Conservation (phyloP, 2,888 invertebrate species). For the Caenorhabditis imperialis region DNA sequence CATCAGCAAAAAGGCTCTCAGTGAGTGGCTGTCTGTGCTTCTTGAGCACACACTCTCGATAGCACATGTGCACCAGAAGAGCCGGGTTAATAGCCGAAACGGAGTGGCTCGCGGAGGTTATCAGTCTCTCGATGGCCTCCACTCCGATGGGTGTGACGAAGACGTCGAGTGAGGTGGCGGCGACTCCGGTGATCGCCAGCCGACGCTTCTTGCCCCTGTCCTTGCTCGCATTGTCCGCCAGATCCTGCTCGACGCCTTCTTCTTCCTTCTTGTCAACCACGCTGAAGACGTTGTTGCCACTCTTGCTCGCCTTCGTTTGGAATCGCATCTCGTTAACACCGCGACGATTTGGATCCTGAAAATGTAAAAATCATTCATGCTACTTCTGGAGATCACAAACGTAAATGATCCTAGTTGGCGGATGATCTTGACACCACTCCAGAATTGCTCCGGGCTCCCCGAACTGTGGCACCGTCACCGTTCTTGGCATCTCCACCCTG, state of each 20-base stretch:
- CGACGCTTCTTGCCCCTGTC: slow-evolving; percentile 17
- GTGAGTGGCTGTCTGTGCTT: slow-evolving; percentile 73
- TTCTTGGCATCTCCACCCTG: slow-evolving; percentile 25
- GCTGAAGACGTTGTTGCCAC: slow-evolving; percentile 20
- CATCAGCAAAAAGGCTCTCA: slow-evolving; percentile 54
- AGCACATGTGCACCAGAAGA: slow-evolving; percentile 66
- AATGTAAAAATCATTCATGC: too few relatives aligned
- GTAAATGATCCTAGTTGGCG: slow-evolving; percentile 20
- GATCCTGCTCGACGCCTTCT: slow-evolving; percentile 32
- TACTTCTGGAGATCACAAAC: too few relatives aligned
- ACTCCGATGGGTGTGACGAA: slow-evolving; percentile 72
- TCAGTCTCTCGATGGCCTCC: slow-evolving; percentile 65
- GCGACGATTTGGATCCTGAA: slow-evolving; percentile 12
- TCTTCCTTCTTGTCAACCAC: slow-evolving; percentile 37
- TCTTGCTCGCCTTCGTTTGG: slow-evolving; percentile 12
- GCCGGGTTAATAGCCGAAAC: slow-evolving; percentile 67
- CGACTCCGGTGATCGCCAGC: slow-evolving; percentile 40
- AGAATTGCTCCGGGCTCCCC: slow-evolving; percentile 57
- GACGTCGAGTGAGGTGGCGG: slow-evolving; percentile 52
- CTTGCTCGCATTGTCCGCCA: neutral
- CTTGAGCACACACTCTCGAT: slow-evolving; percentile 65
- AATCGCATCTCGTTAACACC: slow-evolving; percentile 50
- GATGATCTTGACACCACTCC: slow-evolving; percentile 55
- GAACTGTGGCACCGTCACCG: slow-evolving; percentile 28
- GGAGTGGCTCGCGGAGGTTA: slow-evolving; percentile 35